phyloP scores from a whole-genome alignment of 2,888 invertebrate species.

The Pachliopta kotzebuea region DNA sequence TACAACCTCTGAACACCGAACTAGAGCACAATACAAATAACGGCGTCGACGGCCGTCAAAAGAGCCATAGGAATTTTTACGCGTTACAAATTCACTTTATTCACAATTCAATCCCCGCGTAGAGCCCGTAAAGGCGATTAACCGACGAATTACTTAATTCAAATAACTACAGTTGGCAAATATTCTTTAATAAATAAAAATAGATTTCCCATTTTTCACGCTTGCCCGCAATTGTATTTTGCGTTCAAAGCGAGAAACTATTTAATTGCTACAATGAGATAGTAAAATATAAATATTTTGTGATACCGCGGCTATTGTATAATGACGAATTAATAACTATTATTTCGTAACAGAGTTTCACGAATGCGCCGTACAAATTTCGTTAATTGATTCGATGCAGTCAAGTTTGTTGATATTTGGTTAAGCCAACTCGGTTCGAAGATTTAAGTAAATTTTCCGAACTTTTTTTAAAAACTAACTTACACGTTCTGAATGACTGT shows the following conservation, averaged over 20 bases:
- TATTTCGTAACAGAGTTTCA: constrained; percentile 35
- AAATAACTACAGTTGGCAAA: constrained; percentile 10
- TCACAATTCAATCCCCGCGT: constrained; percentile 36
- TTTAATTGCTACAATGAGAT: constrained; percentile 10
- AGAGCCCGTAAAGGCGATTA: constrained; percentile 18
- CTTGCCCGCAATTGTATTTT: constrained; percentile 1
- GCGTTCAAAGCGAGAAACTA: constrained; percentile 4
- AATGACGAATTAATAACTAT: constrained; percentile 17
- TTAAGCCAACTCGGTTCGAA: constrained; percentile 43
- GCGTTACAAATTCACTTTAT: constrained; percentile 45
- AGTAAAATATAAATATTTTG: constrained; percentile 8
- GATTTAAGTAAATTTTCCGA: constrained; percentile 53
- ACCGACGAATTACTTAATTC: constrained; percentile 16
- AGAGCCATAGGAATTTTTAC: constrained; percentile 48
- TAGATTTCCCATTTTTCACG: constrained; percentile 11
- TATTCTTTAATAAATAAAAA: constrained; percentile 18
- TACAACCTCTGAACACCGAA: constrained; percentile 37
- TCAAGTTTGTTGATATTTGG: constrained; percentile 68
- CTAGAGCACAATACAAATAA: constrained; percentile 35
- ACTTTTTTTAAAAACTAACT: constrained; percentile 53
- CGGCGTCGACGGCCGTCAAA: constrained; percentile 38
- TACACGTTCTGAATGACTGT: not conserved
- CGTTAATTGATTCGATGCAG: constrained; percentile 62
- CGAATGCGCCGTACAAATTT: constrained; percentile 54
- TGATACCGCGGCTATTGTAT: constrained; percentile 13